Evolutionary conservation across 2,113 vertebrate species (phyloP), one percentile per base, ranked within the genome.

Genomic region (Sigmodon hispidus): DNA sequence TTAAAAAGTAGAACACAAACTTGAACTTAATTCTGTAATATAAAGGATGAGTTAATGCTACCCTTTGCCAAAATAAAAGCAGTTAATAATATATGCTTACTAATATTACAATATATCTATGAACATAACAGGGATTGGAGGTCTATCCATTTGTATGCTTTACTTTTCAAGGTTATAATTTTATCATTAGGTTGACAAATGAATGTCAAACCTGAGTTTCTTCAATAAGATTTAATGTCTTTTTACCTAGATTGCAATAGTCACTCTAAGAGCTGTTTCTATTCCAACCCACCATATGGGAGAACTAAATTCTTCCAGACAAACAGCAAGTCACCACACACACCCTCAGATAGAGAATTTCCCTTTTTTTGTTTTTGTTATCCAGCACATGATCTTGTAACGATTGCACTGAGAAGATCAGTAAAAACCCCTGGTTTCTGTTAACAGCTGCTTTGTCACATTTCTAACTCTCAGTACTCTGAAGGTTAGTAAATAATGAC

Each of bases 401-500:
- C 93, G 24, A 85, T 10, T 80, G 52, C 0, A 0, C 90, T 95
- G 94, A 97, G 94, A 91, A 70, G 95, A 90, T 81, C 96, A 94
- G 93, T 92, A 94, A 43, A 94, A 84, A 94, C 85, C 52, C 87
- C 94, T 94, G 93, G 31, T 79, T 96, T 96, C 79, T 94, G 96
- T 76, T 72, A 98, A 90, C 76, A 86, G 76, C 90, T 95, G 87
- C 55, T 95, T 90, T 81, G 29, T 77, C 22, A 75, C 1, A 19
- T 29, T 87, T 97, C 94, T n/a, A 96, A 94, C 15, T 36, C 59
- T 67, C 11, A 45, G 94, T 95, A 40, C 94, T 97, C 89, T 79
- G 61, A 97, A 91, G 90, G 48, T 70, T 69, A 96, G 91, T 29
- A 97, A 97, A 97, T 93, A 97, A 97, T 72, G 69, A 94, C 12